Base-by-base conservation (phyloP, 2,113 vertebrate species). In the Muntiacus muntjak region DNA sequence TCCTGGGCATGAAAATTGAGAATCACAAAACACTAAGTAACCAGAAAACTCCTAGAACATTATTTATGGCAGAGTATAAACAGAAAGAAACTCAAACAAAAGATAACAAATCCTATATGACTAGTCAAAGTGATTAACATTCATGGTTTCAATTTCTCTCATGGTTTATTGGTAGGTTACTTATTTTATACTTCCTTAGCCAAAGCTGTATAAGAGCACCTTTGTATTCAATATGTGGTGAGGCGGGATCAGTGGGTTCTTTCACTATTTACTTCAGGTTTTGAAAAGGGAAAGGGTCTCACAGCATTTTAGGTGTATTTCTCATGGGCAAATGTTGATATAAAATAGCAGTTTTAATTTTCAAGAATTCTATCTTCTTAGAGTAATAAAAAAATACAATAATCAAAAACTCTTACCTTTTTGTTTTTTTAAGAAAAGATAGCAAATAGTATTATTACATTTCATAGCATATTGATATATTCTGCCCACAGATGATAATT, bases 21-120 rank as follows among this genome's bases (percentile, higher is more conserved):
- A 95, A 92, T 95, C 84, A 83, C 14, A 78, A 93, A 97, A 97
- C 76, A 97, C 17, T 57, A 88, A 87, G 87, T 94, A 97, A 95
- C 82, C 57, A 95, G 85, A 93, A 96, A 91, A 94, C 40, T 60
- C 54, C 79, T 47, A 47, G 7, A 87, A 83, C 58, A 88, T 91
- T 96, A 88, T 50, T 92, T 91, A 82, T 33, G 60, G 52, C 71
- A 71, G 86, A 92, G 54, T 60, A 62, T 40, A 87, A 87, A 94
- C 3, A 58, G 87, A 96, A 95, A 84, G 85, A 26, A 97, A 60
- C n/a, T 62, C 50, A 89, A 95, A 95, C 10, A 89, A 93, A 95
- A 96, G 50, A 40, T 62, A 90, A 74, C 1, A 94, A 94, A 28
- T 64, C 5, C 11, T 79, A 8, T 33, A 60, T 30, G 50, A 52